A percentile compares a stretch with the other conserved stretches of the same genome.
These are phyloP conservation scores for Cyanoliseus patagonus DNA, from an alignment of 2,113 vertebrate species.

Conservation along the genomic window DNA sequence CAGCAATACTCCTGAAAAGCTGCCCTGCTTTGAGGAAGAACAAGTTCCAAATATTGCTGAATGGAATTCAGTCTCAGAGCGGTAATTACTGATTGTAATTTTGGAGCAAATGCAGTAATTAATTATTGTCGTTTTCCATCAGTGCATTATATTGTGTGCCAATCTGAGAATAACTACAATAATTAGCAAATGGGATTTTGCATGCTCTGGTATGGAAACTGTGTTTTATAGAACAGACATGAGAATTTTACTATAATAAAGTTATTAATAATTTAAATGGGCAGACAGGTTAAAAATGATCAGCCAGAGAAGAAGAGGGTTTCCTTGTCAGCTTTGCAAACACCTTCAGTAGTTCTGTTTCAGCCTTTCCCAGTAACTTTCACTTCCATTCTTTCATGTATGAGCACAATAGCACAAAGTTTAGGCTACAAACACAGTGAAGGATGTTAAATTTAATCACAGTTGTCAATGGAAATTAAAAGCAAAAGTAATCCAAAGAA, in stretches of 20 bases:
- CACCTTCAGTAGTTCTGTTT: neutral
- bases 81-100: conserved; percentile 74
- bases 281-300: neutral
- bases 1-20: conserved; percentile 56
- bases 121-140: conserved; percentile 72
- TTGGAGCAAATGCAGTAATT: conserved; percentile 64
- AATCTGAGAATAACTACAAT: conserved; percentile 65
- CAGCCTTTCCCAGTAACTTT: neutral
- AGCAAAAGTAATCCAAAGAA: conserved; percentile 20
- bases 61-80: conserved; percentile 61
- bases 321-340: neutral
- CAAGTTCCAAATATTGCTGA: conserved; percentile 62
- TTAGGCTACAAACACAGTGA: neutral
- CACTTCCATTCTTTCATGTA: neutral
- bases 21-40: conserved; percentile 50
- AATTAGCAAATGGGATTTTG: conserved; percentile 67
- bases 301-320: neutral
- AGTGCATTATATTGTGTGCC: conserved; percentile 64
- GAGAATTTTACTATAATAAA: conserved; percentile 37
- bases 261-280: conserved; percentile 40
- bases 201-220: conserved; percentile 2
- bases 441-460: neutral
- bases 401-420: neutral
- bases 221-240: neutral
- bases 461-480: conserved; percentile 12